Evolutionary conservation across 2,797 vertebrate genomes (phyloP).

Genomic region (Melopsittacus undulatus): DNA sequence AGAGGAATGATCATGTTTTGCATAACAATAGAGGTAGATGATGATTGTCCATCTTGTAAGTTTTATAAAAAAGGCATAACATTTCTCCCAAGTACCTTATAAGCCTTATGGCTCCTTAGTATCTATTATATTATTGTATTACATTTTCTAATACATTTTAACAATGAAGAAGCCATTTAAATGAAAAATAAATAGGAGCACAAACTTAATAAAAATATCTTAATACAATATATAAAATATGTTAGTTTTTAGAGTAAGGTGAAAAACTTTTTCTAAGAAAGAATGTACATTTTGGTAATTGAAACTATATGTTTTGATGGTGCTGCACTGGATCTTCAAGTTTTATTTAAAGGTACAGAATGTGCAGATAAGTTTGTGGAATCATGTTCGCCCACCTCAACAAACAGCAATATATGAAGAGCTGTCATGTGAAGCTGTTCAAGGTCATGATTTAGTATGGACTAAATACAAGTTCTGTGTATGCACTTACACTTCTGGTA

Average conservation of each 20-base stretch:
- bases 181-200: not conserved
- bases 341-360: not conserved
- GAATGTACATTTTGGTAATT: not conserved
- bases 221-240: not conserved
- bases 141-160: not conserved
- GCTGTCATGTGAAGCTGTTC: not conserved
- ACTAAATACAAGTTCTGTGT: not conserved
- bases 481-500: not conserved
- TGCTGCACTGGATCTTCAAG: not conserved
- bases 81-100: not conserved
- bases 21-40: not conserved
- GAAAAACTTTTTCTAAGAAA: not conserved
- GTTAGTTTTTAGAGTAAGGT: not conserved
- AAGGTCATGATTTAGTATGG: not conserved
- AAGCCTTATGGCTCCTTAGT: not conserved
- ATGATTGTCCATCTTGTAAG: not conserved
- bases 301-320: not conserved
- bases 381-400: not conserved
- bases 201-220: not conserved
- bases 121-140: not conserved
- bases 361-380: not conserved
- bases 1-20: not conserved
- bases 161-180: not conserved
- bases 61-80: not conserved
- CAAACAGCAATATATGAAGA: not conserved